Conservation (phyloP, 2,888 invertebrate genomes). For the Apamea sordens region DNA sequence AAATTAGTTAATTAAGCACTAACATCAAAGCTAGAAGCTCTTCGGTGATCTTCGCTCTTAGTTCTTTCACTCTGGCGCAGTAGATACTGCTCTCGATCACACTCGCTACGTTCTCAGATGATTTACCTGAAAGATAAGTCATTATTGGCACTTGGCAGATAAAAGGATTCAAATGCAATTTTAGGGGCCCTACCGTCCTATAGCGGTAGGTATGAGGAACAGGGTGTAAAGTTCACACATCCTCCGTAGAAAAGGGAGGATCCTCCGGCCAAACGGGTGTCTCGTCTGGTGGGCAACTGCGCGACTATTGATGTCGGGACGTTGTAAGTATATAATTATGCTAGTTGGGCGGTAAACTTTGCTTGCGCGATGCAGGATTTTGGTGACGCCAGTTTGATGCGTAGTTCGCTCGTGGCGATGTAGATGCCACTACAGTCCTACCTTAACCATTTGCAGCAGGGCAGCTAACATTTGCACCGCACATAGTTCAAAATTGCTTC, state of each 20-base stretch:
- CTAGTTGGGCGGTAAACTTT: background rate
- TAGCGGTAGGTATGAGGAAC: no score
- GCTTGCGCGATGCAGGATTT: background rate
- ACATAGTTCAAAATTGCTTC: no score
- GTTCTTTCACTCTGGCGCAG: constrained; percentile 82
- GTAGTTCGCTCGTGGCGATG: background rate
- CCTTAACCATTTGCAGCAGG: background rate
- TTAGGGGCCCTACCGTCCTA: background rate
- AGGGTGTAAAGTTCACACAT: no score
- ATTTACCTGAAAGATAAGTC: constrained; percentile 70
- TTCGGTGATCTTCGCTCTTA: constrained; percentile 80
- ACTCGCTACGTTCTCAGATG: constrained; percentile 76
- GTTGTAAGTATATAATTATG: background rate
- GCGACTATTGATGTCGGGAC: background rate
- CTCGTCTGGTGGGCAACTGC: background rate
- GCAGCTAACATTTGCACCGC: background rate
- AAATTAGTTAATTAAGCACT: constrained; percentile 56
- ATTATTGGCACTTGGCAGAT: background rate
- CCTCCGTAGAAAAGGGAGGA: background rate
- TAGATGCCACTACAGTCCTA: no score
- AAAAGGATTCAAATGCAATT: background rate
- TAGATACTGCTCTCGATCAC: constrained; percentile 84
- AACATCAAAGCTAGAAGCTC: constrained; percentile 80
- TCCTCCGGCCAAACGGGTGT: background rate
- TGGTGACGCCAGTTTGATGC: background rate